A percentile compares a stretch with the other conserved stretches of the same genome.
Evolutionary conservation across 2,797 vertebrate species (phyloP).

Genomic region (Falco novaeseelandiae): DNA sequence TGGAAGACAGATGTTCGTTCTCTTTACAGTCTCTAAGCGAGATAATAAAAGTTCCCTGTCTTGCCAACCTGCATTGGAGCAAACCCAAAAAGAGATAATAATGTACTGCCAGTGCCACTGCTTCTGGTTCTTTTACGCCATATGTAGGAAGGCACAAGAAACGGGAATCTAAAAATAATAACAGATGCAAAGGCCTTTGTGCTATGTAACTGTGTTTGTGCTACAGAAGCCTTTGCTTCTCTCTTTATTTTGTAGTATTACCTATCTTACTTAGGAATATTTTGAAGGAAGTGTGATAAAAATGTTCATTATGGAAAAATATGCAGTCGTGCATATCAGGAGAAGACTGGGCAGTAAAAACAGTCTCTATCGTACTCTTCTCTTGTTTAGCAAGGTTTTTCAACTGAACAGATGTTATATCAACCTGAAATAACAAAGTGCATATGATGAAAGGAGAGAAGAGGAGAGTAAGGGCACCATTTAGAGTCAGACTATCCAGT

Average conservation of each 20-base stretch:
- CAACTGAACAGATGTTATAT: background rate
- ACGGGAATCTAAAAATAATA: conserved; percentile 1
- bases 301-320: background rate
- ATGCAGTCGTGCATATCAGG: background rate
- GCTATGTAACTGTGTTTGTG: background rate
- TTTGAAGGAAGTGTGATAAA: background rate
- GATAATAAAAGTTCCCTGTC: conserved; percentile 33
- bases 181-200: background rate
- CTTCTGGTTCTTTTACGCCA: conserved; percentile 4
- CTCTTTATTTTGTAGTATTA: background rate
- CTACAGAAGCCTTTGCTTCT: background rate
- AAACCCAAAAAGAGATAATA: conserved; percentile 2
- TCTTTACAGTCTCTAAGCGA: background rate
- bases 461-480: background rate
- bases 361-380: background rate
- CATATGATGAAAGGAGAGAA: background rate
- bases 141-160: background rate
- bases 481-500: background rate
- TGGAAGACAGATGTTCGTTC: conserved; percentile 51
- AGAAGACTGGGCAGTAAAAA: background rate
- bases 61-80: background rate
- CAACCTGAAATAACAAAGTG: background rate
- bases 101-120: background rate
- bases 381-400: background rate
- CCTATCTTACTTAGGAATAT: background rate